Percentiles rank a stretch among this genome's conserved stretches.
Conservation (phyloP, 2,797 vertebrate species). For the Melanogrammus aeglefinus region DNA sequence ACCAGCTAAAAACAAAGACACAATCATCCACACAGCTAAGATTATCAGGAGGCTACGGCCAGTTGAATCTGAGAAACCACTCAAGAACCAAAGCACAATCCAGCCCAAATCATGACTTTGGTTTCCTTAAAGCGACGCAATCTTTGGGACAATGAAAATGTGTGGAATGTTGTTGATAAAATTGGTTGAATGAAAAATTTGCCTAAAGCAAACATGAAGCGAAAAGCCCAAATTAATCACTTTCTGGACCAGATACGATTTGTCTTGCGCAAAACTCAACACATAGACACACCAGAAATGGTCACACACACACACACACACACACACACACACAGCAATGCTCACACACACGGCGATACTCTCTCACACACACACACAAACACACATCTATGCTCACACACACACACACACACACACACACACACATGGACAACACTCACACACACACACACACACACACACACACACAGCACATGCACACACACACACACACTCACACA, state of each 20-base stretch:
- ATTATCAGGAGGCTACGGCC: neutral
- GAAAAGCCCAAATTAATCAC: neutral
- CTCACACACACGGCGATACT: no score
- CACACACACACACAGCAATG: neutral
- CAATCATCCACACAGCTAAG: neutral
- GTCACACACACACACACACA: neutral
- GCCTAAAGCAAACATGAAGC: neutral
- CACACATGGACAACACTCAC: neutral
- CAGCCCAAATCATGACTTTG: neutral
- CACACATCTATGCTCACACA: neutral
- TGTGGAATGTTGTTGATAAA: neutral
- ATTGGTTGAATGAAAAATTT: neutral
- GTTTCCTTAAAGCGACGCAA: neutral
- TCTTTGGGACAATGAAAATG: neutral
- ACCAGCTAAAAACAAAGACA: neutral
- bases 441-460: neutral
- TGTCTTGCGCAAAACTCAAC: neutral
- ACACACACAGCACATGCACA: neutral
- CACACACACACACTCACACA: neutral
- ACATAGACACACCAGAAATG: neutral
- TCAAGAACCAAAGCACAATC: neutral
- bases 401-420: neutral
- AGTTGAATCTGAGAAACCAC: neutral
- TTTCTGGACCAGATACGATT: neutral
- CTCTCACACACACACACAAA: neutral